These are phyloP conservation scores for Propithecus coquereli DNA, from an alignment of 2,113 vertebrate genomes.

Conservation along the genomic window DNA sequence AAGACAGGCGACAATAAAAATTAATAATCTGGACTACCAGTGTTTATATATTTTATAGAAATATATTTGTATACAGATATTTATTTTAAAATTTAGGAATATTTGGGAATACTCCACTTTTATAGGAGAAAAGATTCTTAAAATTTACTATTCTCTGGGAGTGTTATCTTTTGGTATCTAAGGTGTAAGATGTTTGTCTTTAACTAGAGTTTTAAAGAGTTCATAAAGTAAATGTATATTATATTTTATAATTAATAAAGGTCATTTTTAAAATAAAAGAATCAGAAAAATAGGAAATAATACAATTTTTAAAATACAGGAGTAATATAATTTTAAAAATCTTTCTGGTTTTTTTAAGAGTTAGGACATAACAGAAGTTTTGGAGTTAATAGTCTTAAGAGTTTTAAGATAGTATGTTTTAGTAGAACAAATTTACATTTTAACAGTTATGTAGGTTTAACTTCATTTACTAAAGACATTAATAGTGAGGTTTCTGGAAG, in stretches of 20 bases:
- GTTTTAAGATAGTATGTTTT: constrained; percentile 23
- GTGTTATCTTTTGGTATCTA: neutral
- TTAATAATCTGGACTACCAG: neutral
- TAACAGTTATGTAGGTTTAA: neutral
- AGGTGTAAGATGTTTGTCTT: neutral
- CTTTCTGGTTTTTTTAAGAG: neutral
- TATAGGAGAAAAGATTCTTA: neutral
- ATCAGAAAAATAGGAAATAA: neutral
- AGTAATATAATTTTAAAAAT: neutral
- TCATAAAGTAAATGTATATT: neutral
- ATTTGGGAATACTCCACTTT: neutral
- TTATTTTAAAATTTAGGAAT: constrained; percentile 18
- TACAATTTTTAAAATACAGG: neutral
- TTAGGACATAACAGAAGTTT: constrained; percentile 1
- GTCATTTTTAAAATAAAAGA: neutral
- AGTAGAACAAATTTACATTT: neutral
- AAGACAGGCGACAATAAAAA: constrained; percentile 9
- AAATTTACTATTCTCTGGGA: neutral
- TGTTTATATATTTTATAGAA: neutral
- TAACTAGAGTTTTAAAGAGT: neutral
- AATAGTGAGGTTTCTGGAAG: constrained; percentile 19
- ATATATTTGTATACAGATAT: neutral
- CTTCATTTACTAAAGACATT: neutral
- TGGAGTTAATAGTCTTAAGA: neutral
- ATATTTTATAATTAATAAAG: neutral